Evolutionary conservation across 2,113 vertebrate species (phyloP).

Genomic region (Dromiciops gliroides): DNA sequence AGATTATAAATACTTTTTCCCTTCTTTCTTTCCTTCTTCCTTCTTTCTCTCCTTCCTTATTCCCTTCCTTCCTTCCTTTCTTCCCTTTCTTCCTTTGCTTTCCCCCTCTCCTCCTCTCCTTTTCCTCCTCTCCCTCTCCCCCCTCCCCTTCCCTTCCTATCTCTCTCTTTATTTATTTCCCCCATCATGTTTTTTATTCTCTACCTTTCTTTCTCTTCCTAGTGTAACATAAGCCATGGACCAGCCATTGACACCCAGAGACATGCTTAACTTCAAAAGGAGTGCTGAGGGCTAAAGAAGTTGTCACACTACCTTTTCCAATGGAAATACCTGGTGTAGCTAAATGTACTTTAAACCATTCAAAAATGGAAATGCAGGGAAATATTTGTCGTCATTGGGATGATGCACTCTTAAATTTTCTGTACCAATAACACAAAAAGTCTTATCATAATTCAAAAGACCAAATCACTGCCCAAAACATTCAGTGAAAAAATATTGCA

Average conservation of each 20-base stretch:
- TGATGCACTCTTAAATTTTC: conserved; percentile 70
- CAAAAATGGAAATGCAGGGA: conserved; percentile 45
- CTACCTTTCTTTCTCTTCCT: background rate
- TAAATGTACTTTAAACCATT: conserved; percentile 48
- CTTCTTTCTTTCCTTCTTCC: background rate
- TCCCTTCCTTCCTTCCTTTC: background rate
- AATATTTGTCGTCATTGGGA: conserved; percentile 44
- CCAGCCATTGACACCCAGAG: too few species aligned
- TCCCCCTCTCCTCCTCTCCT: background rate
- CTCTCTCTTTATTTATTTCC: too few species aligned
- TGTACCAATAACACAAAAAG: conserved; percentile 61
- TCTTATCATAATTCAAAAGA: conserved; percentile 50
- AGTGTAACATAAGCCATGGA: too few species aligned
- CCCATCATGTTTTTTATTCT: rapidly evolving
- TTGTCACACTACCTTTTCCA: too few species aligned
- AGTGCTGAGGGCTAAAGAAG: too few species aligned
- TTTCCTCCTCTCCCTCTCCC: background rate
- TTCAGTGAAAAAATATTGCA: conserved; percentile 66
- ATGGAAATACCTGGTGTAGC: too few species aligned
- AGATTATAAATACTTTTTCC: background rate
- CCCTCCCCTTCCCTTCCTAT: background rate
- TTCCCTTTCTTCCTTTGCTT: background rate
- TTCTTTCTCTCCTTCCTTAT: background rate
- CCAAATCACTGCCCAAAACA: conserved; percentile 62
- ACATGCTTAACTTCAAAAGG: too few species aligned